Conservation (phyloP, 2,797 vertebrate genomes). For the Hydrophis major region DNA sequence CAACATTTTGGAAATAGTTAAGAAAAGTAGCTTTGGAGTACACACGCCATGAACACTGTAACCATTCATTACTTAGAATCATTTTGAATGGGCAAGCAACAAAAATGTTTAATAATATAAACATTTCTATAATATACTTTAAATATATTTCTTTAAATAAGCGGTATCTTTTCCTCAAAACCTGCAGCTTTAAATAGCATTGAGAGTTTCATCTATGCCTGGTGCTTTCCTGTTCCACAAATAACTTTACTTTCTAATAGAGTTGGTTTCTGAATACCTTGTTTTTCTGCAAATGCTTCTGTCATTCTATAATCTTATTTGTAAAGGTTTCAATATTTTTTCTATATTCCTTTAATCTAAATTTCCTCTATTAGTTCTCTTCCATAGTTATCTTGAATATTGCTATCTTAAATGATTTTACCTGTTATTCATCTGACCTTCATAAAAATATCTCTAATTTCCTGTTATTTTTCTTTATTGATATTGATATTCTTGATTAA, state of each 20-base stretch:
- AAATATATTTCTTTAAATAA: neutral
- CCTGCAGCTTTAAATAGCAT: neutral
- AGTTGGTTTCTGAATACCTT: neutral
- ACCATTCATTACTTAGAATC: neutral
- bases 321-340: neutral
- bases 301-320: neutral
- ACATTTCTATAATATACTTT: neutral
- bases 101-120: neutral
- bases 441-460: neutral
- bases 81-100: neutral
- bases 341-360: neutral
- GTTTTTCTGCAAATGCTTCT: neutral
- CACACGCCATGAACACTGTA: neutral
- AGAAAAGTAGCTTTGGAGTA: neutral
- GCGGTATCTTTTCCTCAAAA: neutral
- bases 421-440: neutral
- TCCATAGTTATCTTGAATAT: neutral
- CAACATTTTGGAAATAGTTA: neutral
- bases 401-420: neutral
- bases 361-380: neutral
- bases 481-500: neutral
- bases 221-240: neutral
- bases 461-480: neutral
- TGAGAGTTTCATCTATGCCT: neutral
- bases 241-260: neutral